phyloP scores from a whole-genome alignment of 2,797 vertebrate genomes.

The Pipistrellus nathusii region DNA sequence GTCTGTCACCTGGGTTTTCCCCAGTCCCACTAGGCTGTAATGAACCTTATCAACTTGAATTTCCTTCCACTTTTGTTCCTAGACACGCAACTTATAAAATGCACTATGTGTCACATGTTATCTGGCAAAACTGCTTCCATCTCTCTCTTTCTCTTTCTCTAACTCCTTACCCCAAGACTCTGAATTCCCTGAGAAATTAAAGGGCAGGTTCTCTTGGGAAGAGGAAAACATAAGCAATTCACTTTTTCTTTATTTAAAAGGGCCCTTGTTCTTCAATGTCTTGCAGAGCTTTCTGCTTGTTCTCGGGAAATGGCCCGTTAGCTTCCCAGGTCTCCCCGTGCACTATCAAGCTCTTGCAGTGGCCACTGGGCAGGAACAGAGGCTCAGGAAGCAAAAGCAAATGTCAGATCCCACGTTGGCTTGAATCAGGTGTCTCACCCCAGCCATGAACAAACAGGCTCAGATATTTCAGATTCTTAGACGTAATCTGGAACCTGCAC shows the following conservation, averaged over 20 bases:
- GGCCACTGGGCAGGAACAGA: neutral
- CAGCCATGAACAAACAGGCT: neutral
- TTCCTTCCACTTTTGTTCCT: neutral
- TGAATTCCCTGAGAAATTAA: neutral
- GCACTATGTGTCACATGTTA: fast-evolving
- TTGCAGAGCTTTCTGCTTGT: neutral
- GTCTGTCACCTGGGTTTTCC: neutral
- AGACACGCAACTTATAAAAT: neutral
- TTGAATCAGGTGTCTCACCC: neutral
- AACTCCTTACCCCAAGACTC: neutral
- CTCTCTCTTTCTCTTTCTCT: neutral
- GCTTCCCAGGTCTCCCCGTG: neutral
- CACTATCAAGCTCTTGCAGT: fast-evolving
- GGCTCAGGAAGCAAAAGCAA: neutral
- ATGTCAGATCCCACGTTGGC: neutral
- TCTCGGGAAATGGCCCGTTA: neutral
- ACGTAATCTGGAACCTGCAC: neutral
- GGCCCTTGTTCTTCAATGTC: neutral
- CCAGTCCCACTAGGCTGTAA: neutral
- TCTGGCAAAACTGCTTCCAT: neutral
- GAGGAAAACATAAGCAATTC: neutral
- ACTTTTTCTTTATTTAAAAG: neutral
- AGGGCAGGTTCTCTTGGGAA: neutral
- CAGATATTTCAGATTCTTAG: neutral
- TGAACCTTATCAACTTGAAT: neutral